A percentile compares a stretch with the other conserved stretches of the same genome.
Conservation (phyloP, 1,140 invertebrate species). For the Drosophila bocki region DNA sequence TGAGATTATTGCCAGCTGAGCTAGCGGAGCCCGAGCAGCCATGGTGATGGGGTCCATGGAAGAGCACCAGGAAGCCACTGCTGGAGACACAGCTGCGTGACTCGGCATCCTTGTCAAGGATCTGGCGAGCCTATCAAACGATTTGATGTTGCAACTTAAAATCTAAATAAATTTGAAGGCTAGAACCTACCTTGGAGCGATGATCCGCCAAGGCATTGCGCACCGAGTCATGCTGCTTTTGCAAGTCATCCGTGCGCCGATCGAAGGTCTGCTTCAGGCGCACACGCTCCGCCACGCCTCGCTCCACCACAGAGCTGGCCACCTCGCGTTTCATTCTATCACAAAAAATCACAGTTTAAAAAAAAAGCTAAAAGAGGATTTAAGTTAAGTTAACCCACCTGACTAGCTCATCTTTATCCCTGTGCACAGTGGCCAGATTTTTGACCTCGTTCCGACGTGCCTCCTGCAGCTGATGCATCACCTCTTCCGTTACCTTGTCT, state of each 20-base stretch:
- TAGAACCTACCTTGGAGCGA: constrained; percentile 88
- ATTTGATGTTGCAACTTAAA: not conserved
- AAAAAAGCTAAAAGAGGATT: not conserved
- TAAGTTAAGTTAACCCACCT: constrained; percentile 85
- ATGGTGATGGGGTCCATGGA: constrained; percentile 67
- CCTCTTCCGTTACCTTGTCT: constrained; percentile 92
- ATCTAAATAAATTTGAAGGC: too few species aligned
- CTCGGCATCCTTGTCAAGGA: constrained; percentile 83
- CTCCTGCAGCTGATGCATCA: constrained; percentile 93
- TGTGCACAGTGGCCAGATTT: constrained; percentile 91
- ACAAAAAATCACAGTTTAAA: not conserved
- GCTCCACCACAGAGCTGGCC: constrained; percentile 90
- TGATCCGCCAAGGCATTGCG: constrained; percentile 89
- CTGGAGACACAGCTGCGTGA: constrained; percentile 77
- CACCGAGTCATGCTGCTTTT: constrained; percentile 92
- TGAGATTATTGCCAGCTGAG: constrained; percentile 66
- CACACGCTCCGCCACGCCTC: constrained; percentile 92
- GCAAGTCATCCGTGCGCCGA: constrained; percentile 90
- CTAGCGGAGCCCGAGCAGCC: constrained; percentile 46
- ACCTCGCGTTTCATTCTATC: constrained; percentile 91
- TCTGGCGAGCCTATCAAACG: constrained; percentile 71
- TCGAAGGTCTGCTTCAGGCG: constrained; percentile 91
- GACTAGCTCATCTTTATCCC: constrained; percentile 95
- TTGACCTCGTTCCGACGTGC: constrained; percentile 95
- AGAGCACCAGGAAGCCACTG: constrained; percentile 80